Base-by-base conservation (phyloP, 1,140 invertebrate species). In the Dryas iulia region DNA sequence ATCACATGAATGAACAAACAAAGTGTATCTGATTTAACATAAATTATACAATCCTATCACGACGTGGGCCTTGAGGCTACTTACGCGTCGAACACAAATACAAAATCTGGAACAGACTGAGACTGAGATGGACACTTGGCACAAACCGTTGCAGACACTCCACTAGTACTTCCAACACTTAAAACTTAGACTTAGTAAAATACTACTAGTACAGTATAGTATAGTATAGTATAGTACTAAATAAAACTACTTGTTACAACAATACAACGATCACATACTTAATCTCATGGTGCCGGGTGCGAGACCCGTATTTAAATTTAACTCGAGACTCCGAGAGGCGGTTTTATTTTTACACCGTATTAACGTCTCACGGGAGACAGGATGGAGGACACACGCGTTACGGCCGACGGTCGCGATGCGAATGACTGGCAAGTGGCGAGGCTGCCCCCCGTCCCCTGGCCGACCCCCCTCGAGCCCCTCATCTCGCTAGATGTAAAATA, bases 261-360 rank as follows among this genome's bases (percentile, higher is more conserved):
- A 8, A 47, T 82, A 74, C 72, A 75, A 79, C 67, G 71, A 79
- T 79, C 80, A 87, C 88, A 81, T 90, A 91, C 89, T 90, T 82
- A 87, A 77, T 83, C 84, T 87, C 89, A 56, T 56, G 53, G 53
- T 23, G 33, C n/a, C 33, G 33, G 33, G 33, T 11, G 33, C 33
- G 72, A 66, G 72, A 78, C 86, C 76, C 72, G 81, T 90, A 89
- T 91, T 91, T 90, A 91, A 88, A 90, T 90, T 87, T 91, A 91
- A 88, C 85, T 82, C 79, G 81, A 81, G 77, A 83, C 75, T 79
- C 77, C 81, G 89, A 89, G 86, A 82, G 85, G 80, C 84, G 83
- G 81, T 82, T 86, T 88, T 90, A 91, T 91, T 91, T 91, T 89
- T 91, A 90, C 82, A 88, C 86, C 62, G 74, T 80, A 74, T 87